Evolutionary conservation across 2,797 vertebrate species (phyloP).

Genomic region (Muraenolepis orangiensis): DNA sequence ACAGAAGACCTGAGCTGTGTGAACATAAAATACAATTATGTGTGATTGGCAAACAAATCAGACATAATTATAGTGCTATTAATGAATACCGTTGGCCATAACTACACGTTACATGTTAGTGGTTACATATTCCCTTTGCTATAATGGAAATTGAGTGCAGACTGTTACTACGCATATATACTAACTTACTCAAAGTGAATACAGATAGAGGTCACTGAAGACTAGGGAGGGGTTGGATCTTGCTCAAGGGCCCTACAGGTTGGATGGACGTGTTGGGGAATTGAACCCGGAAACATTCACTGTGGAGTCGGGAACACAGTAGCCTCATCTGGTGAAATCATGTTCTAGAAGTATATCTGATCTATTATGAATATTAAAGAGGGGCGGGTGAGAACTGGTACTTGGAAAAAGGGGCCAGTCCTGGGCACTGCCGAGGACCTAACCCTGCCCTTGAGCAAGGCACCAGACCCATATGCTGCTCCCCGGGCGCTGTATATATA

Average conservation of each 20-base stretch:
- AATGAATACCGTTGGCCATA: neutral
- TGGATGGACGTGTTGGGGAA: neutral
- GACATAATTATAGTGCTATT: neutral
- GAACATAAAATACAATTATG: neutral
- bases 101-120: neutral
- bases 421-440: too few species aligned
- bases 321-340: neutral
- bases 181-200: neutral
- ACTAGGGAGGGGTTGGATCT: neutral
- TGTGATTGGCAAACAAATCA: neutral
- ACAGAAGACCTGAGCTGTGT: neutral
- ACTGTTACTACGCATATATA: neutral
- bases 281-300: neutral
- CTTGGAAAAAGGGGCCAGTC: too few species aligned
- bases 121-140: neutral
- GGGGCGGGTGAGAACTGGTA: too few species aligned
- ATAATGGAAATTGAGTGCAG: neutral
- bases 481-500: too few species aligned
- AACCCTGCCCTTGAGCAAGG: too few species aligned
- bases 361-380: neutral
- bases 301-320: too few species aligned
- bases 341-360: neutral
- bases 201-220: neutral
- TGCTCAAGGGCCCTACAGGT: neutral
- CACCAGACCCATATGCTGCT: too few species aligned